phyloP scores from a whole-genome alignment of 2,113 vertebrate genomes.

The Antidorcas marsupialis region DNA sequence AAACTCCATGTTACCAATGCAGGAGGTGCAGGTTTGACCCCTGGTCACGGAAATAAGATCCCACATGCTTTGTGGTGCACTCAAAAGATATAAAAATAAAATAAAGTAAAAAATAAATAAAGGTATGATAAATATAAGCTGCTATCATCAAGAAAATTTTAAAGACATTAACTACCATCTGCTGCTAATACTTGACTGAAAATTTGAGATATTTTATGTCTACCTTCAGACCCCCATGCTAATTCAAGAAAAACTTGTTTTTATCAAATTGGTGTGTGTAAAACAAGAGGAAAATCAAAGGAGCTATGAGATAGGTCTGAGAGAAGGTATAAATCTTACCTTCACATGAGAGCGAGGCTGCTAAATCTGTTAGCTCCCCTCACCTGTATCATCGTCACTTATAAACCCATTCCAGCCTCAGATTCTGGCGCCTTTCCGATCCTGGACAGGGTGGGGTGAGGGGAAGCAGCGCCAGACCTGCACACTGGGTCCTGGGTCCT shows the following conservation, averaged over 20 bases:
- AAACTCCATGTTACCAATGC: background rate
- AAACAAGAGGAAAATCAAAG: background rate
- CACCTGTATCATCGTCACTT: background rate
- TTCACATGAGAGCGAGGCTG: background rate
- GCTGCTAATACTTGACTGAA: slow-evolving; percentile 11
- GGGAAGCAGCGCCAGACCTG: background rate
- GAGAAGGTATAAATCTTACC: background rate
- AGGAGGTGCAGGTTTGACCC: background rate
- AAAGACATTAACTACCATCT: background rate
- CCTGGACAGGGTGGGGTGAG: background rate
- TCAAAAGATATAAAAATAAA: background rate
- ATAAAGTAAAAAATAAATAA: background rate
- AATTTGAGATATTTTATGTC: slow-evolving; percentile 1
- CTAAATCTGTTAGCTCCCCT: background rate
- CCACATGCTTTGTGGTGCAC: background rate
- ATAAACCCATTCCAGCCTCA: background rate
- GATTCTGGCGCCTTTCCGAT: accelerated
- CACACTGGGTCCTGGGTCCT: background rate
- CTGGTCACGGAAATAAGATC: background rate
- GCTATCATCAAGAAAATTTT: background rate
- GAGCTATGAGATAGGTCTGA: background rate
- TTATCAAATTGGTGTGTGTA: background rate
- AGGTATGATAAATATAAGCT: background rate
- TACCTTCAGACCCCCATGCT: background rate
- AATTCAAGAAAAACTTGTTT: slow-evolving; percentile 10